Percentiles rank a stretch among this genome's conserved stretches.
phyloP scores from a whole-genome alignment of 2,797 vertebrate species.

The Periophthalmus magnuspinnatus region DNA sequence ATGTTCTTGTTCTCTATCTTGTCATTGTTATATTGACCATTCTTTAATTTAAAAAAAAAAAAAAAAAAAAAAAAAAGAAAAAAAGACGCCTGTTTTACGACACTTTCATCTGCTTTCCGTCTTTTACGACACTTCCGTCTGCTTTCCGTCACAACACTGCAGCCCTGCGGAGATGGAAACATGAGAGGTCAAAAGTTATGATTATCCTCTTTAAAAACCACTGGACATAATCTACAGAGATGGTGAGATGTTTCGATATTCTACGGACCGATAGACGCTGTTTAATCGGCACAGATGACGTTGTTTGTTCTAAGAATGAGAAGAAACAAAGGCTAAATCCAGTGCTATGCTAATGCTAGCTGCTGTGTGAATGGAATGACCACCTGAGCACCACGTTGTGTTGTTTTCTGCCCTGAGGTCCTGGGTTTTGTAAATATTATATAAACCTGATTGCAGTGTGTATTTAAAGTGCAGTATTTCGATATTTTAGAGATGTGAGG shows the following conservation, averaged over 20 bases:
- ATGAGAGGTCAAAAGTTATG: conserved; percentile 70
- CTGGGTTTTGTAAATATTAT: too few relatives aligned
- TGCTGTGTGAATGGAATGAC: background rate
- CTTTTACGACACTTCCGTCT: conserved; percentile 43
- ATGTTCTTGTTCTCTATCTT: too few relatives aligned
- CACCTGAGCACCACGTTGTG: too few relatives aligned
- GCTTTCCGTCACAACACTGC: conserved; percentile 61
- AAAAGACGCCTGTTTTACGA: conserved; percentile 56
- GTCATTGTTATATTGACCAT: too few relatives aligned
- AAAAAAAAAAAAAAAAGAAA: too few relatives aligned
- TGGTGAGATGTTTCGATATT: conserved; percentile 56
- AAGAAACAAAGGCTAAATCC: background rate
- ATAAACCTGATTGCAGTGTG: too few relatives aligned
- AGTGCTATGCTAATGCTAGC: conserved; percentile 60
- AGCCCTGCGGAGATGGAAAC: conserved; percentile 28
- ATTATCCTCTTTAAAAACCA: conserved; percentile 20
- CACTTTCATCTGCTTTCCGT: conserved; percentile 53
- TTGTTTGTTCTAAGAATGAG: rapidly evolving
- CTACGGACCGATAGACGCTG: rapidly evolving
- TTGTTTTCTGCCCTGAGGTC: too few relatives aligned
- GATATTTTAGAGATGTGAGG: too few relatives aligned
- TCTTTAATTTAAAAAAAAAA: too few relatives aligned
- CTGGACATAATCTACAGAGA: conserved; percentile 49
- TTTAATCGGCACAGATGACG: rapidly evolving
- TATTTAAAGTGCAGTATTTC: too few relatives aligned